These are phyloP conservation scores for Neoscelio sp. DNA, from an alignment of 2,888 invertebrate genomes.

Conservation along the genomic window DNA sequence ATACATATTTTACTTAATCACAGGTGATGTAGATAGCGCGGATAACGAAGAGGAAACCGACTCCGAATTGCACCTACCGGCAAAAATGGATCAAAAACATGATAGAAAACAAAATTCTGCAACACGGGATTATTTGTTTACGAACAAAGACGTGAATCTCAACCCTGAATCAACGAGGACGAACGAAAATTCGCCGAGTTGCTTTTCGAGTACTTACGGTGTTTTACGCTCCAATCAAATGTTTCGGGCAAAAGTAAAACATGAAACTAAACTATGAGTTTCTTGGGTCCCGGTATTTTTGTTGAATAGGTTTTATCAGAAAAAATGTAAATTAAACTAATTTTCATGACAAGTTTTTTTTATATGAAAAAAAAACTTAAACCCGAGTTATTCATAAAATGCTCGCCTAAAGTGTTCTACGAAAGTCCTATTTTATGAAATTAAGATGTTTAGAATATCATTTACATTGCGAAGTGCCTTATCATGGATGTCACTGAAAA, in stretches of 20 bases:
- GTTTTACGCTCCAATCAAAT: constrained; percentile 78
- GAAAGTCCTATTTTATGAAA: too few relatives aligned
- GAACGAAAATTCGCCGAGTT: constrained; percentile 70
- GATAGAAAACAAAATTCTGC: constrained; percentile 69
- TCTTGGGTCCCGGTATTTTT: neutral
- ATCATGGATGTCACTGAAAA: too few relatives aligned
- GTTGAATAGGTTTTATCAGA: too few relatives aligned
- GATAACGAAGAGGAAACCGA: constrained; percentile 87
- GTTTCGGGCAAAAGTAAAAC: constrained; percentile 79
- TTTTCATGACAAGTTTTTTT: too few relatives aligned
- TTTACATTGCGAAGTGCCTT: too few relatives aligned
- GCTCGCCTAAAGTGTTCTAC: too few relatives aligned
- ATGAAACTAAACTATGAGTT: constrained; percentile 80
- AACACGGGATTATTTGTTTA: constrained; percentile 70
- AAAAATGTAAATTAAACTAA: too few relatives aligned
- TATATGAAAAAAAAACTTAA: too few relatives aligned
- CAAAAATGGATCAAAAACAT: constrained; percentile 68
- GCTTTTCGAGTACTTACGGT: constrained; percentile 77
- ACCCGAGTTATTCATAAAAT: too few relatives aligned
- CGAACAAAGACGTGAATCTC: constrained; percentile 71
- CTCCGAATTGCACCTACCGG: constrained; percentile 77
- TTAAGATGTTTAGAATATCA: too few relatives aligned
- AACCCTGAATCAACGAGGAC: constrained; percentile 68
- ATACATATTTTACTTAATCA: constrained; percentile 1
- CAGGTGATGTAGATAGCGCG: constrained; percentile 92